These are phyloP conservation scores for Pantherophis alleghaniensis DNA, from an alignment of 2,797 vertebrate species.

Conservation along the genomic window DNA sequence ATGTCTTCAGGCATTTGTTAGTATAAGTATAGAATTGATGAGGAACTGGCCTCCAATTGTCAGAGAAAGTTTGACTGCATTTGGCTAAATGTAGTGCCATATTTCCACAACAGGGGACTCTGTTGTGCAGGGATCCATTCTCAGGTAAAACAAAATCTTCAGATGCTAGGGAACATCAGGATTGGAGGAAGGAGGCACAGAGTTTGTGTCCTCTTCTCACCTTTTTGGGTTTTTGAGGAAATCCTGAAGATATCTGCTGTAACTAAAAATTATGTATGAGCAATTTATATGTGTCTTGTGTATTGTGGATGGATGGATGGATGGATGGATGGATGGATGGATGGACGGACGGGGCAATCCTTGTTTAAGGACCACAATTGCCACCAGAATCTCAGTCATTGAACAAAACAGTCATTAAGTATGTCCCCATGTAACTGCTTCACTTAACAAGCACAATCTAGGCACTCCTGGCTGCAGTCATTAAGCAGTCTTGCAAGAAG, in stretches of 20 bases:
- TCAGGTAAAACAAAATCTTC: background rate
- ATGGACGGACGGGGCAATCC: background rate
- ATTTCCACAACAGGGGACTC: background rate
- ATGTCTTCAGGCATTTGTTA: background rate
- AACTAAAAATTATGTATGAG: background rate
- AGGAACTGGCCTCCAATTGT: background rate
- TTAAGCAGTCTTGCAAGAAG: background rate
- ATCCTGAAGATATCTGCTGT: background rate
- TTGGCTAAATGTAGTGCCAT: background rate
- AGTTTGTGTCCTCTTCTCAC: background rate
- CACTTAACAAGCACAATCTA: background rate
- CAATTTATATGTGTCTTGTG: background rate
- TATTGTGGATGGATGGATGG: background rate
- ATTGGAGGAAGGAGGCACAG: background rate
- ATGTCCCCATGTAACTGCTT: background rate
- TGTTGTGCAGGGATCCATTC: background rate
- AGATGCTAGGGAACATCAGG: background rate
- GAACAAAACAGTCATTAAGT: background rate
- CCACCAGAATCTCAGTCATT: background rate
- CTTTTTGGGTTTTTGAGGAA: background rate
- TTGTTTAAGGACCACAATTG: background rate
- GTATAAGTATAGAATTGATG: background rate
- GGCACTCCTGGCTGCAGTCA: background rate
- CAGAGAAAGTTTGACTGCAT: background rate
- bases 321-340: background rate